Conservation (phyloP, 2,797 vertebrate species). For the Chloroceryle amazona region DNA sequence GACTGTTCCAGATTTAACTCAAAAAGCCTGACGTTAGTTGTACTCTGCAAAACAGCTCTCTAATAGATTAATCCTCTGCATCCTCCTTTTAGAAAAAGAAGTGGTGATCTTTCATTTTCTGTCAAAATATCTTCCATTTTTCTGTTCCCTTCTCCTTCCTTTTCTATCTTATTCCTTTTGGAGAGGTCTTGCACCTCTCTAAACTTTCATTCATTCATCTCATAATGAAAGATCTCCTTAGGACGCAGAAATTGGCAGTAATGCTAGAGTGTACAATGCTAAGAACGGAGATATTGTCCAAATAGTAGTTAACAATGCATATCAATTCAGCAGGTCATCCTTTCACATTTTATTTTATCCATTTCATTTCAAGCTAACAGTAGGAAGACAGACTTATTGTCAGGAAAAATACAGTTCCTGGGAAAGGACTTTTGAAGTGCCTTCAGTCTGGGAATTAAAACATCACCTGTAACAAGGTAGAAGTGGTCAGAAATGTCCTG, state of each 20-base stretch:
- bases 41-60: not conserved
- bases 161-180: not conserved
- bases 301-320: not conserved
- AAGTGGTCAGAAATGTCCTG: not conserved
- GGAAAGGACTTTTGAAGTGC: conserved; percentile 8
- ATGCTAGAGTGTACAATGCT: not conserved
- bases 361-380: not conserved
- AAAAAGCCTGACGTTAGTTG: not conserved
- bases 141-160: not conserved
- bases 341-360: conserved; percentile 1
- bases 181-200: not conserved
- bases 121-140: not conserved
- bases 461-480: not conserved
- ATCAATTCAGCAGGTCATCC: conserved; percentile 19
- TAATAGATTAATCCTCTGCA: not conserved
- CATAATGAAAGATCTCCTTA: not conserved
- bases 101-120: not conserved
- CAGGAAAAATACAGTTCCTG: not conserved
- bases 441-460: conserved; percentile 43
- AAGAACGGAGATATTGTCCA: conserved; percentile 28
- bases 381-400: not conserved
- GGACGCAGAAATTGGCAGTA: not conserved
- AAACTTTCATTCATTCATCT: not conserved
- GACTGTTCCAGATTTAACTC: not conserved
- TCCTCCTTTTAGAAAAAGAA: not conserved